Evolutionary conservation across 2,888 invertebrate species (phyloP).

Genomic region (Eristalinus aeneus): DNA sequence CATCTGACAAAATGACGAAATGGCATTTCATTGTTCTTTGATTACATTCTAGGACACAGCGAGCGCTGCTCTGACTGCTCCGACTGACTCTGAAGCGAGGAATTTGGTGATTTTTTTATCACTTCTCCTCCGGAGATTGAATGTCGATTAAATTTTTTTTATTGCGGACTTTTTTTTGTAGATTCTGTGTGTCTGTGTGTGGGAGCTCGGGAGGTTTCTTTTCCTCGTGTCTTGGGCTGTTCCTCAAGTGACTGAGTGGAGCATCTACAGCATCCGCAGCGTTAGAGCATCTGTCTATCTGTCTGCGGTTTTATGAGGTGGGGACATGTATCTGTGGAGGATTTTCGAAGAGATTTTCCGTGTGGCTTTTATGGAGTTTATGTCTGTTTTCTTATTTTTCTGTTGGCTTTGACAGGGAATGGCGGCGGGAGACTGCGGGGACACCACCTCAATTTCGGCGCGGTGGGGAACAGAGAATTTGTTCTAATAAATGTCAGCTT

Average conservation of each 20-base stretch:
- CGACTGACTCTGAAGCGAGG: slow-evolving; percentile 14
- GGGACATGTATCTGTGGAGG: slow-evolving; percentile 9
- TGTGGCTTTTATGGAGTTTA: slow-evolving; percentile 44
- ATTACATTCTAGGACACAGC: slow-evolving; percentile 27
- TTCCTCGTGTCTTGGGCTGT: neutral
- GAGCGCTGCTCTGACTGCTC: slow-evolving; percentile 3
- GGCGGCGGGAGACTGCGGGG: neutral
- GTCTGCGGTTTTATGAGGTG: slow-evolving; percentile 40
- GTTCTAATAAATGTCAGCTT: slow-evolving; percentile 56
- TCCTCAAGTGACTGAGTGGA: neutral
- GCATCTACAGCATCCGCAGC: neutral
- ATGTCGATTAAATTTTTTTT: slow-evolving; percentile 63
- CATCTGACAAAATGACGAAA: slow-evolving; percentile 44
- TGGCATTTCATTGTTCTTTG: slow-evolving; percentile 53
- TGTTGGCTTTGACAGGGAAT: slow-evolving; percentile 11
- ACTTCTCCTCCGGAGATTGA: slow-evolving; percentile 40
- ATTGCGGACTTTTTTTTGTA: slow-evolving; percentile 31
- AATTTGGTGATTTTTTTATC: slow-evolving; percentile 32
- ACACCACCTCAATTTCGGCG: slow-evolving; percentile 32
- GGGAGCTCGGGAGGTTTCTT: neutral
- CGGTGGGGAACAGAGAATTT: slow-evolving; percentile 15
- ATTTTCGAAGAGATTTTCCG: slow-evolving; percentile 36
- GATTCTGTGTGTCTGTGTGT: neutral
- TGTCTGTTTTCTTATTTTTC: neutral
- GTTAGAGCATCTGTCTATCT: neutral